phyloP scores from a whole-genome alignment of 1,140 invertebrate genomes.

The Trachymyrmex cornetzi region DNA sequence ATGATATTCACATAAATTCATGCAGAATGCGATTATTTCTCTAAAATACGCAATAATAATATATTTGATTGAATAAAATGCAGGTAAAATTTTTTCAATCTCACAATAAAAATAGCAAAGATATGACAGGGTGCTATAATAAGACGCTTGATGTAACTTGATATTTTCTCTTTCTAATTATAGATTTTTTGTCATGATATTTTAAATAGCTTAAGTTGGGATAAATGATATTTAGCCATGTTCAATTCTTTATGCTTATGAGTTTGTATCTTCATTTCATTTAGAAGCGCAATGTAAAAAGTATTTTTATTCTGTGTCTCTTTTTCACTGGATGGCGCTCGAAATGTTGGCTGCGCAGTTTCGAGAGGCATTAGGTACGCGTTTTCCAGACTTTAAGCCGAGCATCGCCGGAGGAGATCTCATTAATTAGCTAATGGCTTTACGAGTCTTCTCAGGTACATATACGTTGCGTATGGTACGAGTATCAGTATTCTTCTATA shows the following conservation, averaged over 20 bases:
- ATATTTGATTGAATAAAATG: too few relatives aligned
- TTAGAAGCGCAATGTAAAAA: conserved; percentile 6
- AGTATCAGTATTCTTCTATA: conserved; percentile 26
- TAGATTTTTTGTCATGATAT: not conserved
- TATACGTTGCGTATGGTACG: not conserved
- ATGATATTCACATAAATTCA: too few relatives aligned
- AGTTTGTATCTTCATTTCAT: conserved; percentile 28
- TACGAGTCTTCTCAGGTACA: conserved; percentile 22
- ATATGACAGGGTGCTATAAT: not conserved
- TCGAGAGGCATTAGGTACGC: conserved; percentile 54
- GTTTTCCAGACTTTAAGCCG: conserved; percentile 58
- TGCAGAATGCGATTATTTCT: too few relatives aligned
- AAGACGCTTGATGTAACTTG: not conserved
- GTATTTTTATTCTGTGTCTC: conserved; percentile 30
- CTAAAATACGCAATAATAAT: too few relatives aligned
- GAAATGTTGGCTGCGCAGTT: conserved; percentile 20
- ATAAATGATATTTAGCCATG: not conserved
- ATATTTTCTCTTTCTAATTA: not conserved
- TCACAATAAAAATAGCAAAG: too few relatives aligned
- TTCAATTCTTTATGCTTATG: conserved; percentile 20
- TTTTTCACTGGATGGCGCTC: conserved; percentile 16
- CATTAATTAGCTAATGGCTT: conserved; percentile 72
- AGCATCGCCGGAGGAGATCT: conserved; percentile 57
- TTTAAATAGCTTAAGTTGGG: not conserved
- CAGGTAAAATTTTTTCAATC: too few relatives aligned